Evolutionary conservation across 2,888 invertebrate species (phyloP), one percentile per base, ranked within the genome.

Genomic region (Hyppa rectilinea): DNA sequence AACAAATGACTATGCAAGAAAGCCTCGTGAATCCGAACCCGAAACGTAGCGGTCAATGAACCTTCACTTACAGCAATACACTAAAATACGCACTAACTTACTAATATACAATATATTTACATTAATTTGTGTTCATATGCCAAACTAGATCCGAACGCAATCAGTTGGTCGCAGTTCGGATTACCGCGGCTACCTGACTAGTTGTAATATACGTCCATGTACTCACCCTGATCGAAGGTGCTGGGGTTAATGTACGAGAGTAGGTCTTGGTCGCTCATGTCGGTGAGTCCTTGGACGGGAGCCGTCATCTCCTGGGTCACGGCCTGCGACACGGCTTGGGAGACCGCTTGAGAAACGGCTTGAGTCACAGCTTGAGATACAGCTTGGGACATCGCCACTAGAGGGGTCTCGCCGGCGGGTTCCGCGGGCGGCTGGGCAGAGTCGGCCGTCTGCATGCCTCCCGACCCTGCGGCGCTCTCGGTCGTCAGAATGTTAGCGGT

Each of bases 191-290:
- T 50, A 20, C 23, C 81, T 66, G 78, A 69, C 79, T 86, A 77
- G 85, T 78, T 87, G 80, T 89, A 92, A 82, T 90, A 91, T 55
- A 88, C 80, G 74, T 92, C 91, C 89, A 92, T 89, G 87, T 91
- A 95, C 96, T 96, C 96, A 97, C 97, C 97, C 96, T 97, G 97
- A 94, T 98, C 98, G 92, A 98, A 98, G 92, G 98, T 98, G 96
- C 97, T 98, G 62, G 98, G 98, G 96, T 98, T 98, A 85, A 98
- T 98, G 94, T 98, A 98, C 91, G 97, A 98, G 85, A 98, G 97
- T 84, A 98, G 96, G 94, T 98, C 98, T 92, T 97, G 98, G 92
- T 98, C 98, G 79, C 98, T 98, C 97, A 98, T 98, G 87, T 97
- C 97, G 14, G 98, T 97, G 84, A 98, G 96, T 58, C 98, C 97